These are phyloP conservation scores for Stenolophus ochropezus DNA, from an alignment of 2,888 invertebrate species.

Conservation along the genomic window DNA sequence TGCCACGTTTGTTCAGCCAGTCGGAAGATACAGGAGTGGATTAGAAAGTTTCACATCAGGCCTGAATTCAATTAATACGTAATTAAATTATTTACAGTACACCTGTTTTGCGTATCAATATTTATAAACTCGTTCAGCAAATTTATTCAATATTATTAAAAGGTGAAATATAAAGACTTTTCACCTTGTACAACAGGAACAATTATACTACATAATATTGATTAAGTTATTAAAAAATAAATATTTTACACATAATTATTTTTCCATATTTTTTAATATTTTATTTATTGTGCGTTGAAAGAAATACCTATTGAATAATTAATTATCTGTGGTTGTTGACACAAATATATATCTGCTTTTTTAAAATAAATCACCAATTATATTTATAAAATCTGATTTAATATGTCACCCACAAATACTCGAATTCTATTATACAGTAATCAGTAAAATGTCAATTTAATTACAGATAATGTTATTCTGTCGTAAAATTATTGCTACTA, in stretches of 20 bases:
- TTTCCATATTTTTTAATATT: too few species aligned
- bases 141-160: not conserved
- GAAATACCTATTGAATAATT: too few species aligned
- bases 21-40: slow-evolving; percentile 25
- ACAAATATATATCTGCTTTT: too few species aligned
- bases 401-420: not conserved
- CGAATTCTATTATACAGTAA: not conserved
- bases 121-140: not conserved
- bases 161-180: too few species aligned
- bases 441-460: not conserved
- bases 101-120: not conserved
- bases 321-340: too few species aligned
- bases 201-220: too few species aligned
- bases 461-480: too few species aligned
- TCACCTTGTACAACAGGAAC: too few species aligned
- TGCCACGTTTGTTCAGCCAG: not conserved
- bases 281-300: too few species aligned
- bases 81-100: not conserved
- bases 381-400: not conserved
- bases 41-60: not conserved
- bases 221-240: too few species aligned
- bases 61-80: not conserved
- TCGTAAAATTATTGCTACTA: not conserved
- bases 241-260: too few species aligned
- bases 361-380: not conserved